These are phyloP conservation scores for Cephus rjabovi DNA, from an alignment of 2,888 invertebrate genomes.

Conservation along the genomic window DNA sequence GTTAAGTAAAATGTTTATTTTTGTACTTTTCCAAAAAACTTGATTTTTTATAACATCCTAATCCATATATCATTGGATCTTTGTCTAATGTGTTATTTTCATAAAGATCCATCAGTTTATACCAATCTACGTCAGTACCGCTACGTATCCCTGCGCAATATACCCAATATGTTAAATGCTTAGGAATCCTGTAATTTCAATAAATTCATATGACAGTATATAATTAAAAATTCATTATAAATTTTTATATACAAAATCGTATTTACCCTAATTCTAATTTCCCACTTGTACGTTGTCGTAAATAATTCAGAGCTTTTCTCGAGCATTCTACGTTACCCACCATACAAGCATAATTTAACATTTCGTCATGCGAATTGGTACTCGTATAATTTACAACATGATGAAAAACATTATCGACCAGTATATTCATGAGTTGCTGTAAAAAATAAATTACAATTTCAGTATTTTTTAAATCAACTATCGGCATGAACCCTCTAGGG, in stretches of 20 bases:
- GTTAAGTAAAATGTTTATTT: not conserved
- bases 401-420: slow-evolving; percentile 48
- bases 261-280: slow-evolving; percentile 15
- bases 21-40: slow-evolving; percentile 60
- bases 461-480: not conserved
- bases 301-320: slow-evolving; percentile 1
- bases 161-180: slow-evolving; percentile 73
- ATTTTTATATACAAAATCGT: not conserved
- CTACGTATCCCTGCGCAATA: slow-evolving; percentile 76
- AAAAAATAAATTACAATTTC: not conserved
- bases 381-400: slow-evolving; percentile 42
- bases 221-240: not conserved
- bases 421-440: slow-evolving; percentile 36
- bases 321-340: slow-evolving; percentile 51
- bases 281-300: slow-evolving; percentile 7
- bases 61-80: slow-evolving; percentile 69
- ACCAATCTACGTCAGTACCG: slow-evolving; percentile 76
- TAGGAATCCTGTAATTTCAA: slow-evolving; percentile 69
- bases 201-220: not conserved
- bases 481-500: slow-evolving; percentile 36
- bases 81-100: slow-evolving; percentile 69
- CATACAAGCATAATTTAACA: slow-evolving; percentile 57
- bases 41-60: slow-evolving; percentile 65
- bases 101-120: slow-evolving; percentile 73
- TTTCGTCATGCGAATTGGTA: slow-evolving; percentile 38